Evolutionary conservation across 2,797 vertebrate genomes (phyloP).

Genomic region (Enteromius thamalakanensis): DNA sequence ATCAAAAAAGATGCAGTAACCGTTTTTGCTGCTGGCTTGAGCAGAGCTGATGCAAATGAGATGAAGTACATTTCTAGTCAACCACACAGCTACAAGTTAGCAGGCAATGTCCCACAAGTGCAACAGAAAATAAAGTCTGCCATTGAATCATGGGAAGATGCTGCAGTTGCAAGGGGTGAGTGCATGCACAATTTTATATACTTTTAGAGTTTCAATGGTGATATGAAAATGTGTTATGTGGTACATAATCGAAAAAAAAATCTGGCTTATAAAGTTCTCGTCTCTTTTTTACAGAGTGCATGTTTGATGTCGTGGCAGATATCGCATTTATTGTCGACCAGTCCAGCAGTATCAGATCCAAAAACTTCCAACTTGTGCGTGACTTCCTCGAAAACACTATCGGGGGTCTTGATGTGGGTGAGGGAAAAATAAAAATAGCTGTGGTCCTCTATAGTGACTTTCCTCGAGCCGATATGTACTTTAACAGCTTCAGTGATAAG

Average conservation of each 20-base stretch:
- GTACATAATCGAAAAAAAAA: not conserved
- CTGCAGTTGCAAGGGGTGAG: constrained; percentile 61
- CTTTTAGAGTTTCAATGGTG: not conserved
- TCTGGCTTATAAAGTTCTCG: not conserved
- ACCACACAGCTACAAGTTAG: constrained; percentile 55
- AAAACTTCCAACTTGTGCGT: constrained; percentile 87
- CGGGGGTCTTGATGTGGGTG: constrained; percentile 68
- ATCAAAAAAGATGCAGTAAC: constrained; percentile 75
- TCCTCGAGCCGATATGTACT: constrained; percentile 72
- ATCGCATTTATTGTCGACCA: constrained; percentile 95
- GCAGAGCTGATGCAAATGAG: constrained; percentile 60
- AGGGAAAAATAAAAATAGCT: constrained; percentile 72
- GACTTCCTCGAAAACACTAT: constrained; percentile 81
- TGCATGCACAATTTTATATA: not conserved
- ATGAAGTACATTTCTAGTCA: constrained; percentile 63
- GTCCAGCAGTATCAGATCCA: constrained; percentile 85
- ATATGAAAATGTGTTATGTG: not conserved
- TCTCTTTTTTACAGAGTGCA: constrained; percentile 78
- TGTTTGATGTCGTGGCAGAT: constrained; percentile 82
- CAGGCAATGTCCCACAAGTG: not conserved
- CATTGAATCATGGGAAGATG: constrained; percentile 60
- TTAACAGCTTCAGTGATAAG: constrained; percentile 74
- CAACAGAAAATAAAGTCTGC: constrained; percentile 58
- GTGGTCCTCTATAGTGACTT: constrained; percentile 76
- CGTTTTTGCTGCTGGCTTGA: constrained; percentile 71